These are phyloP conservation scores for Microchrysa polita DNA, from an alignment of 2,888 invertebrate genomes.

Conservation along the genomic window DNA sequence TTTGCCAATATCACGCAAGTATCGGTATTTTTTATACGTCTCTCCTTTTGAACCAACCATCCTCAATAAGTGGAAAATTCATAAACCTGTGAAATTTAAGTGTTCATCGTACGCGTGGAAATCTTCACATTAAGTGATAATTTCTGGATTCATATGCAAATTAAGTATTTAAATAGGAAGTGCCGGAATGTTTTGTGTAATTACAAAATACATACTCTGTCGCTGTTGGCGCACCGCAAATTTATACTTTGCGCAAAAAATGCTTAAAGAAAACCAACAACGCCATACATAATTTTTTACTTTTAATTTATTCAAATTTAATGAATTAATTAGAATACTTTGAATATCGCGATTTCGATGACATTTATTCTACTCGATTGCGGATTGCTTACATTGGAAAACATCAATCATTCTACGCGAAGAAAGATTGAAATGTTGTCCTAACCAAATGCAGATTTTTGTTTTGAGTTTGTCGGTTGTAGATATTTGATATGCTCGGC, in stretches of 20 bases:
- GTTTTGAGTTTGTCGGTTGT: neutral
- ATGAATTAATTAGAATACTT: conserved; percentile 33
- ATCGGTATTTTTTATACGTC: neutral
- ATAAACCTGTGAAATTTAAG: conserved; percentile 33
- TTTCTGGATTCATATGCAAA: conserved; percentile 29
- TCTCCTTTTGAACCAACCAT: neutral
- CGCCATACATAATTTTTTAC: neutral
- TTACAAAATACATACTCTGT: conserved; percentile 2
- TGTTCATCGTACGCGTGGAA: conserved; percentile 24
- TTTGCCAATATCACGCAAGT: too few species aligned
- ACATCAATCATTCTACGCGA: conserved; percentile 13
- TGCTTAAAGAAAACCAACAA: too few species aligned
- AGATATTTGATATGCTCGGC: neutral
- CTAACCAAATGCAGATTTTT: conserved; percentile 11
- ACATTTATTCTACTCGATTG: neutral
- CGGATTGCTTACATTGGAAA: neutral
- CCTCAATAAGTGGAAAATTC: conserved; percentile 3
- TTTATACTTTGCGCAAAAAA: too few species aligned
- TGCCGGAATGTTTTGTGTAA: conserved; percentile 32
- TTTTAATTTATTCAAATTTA: conserved; percentile 27
- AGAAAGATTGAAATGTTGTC: neutral
- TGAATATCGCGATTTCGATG: conserved; percentile 1
- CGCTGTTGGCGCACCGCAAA: conserved; percentile 2
- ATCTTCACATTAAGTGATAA: conserved; percentile 16
- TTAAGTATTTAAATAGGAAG: conserved; percentile 22